A percentile compares a stretch with the other conserved stretches of the same genome.
Conservation (phyloP, 2,797 vertebrate genomes). For the Acanthornis magna region DNA sequence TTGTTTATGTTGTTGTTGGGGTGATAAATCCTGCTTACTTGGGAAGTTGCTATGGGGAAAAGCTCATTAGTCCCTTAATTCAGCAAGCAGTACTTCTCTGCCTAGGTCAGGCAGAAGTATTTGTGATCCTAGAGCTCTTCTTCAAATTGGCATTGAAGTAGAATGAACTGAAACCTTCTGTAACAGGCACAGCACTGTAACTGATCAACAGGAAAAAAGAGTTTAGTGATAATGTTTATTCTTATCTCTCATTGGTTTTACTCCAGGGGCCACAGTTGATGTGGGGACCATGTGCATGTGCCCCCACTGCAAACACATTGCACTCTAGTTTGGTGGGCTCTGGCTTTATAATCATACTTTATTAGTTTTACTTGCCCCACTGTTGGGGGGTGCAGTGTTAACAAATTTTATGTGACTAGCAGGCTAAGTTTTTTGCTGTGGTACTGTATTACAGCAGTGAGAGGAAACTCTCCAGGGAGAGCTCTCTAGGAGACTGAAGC, state of each 20-base stretch:
- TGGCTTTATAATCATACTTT: background rate
- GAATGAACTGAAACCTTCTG: background rate
- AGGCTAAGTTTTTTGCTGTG: background rate
- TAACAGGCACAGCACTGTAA: background rate
- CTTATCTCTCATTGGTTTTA: background rate
- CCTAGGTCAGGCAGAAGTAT: background rate
- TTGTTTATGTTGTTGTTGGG: slow-evolving; percentile 8
- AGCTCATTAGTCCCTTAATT: slow-evolving; percentile 38
- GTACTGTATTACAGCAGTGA: background rate
- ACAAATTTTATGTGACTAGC: background rate
- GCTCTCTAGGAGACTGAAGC: background rate
- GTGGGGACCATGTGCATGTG: background rate
- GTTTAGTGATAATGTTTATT: background rate
- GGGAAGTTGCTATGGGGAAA: slow-evolving; percentile 44
- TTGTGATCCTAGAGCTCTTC: background rate
- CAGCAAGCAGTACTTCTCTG: background rate
- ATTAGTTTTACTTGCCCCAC: background rate
- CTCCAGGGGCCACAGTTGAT: background rate
- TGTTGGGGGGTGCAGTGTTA: background rate
- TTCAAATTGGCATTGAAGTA: background rate
- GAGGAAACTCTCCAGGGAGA: background rate
- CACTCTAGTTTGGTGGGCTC: background rate
- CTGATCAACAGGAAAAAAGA: background rate
- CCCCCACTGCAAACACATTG: background rate
- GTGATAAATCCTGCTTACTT: slow-evolving; percentile 44